Percentiles rank a stretch among this genome's conserved stretches.
These are phyloP conservation scores for Cataglyphis altisquamis DNA, from an alignment of 2,888 invertebrate species.

Conservation along the genomic window DNA sequence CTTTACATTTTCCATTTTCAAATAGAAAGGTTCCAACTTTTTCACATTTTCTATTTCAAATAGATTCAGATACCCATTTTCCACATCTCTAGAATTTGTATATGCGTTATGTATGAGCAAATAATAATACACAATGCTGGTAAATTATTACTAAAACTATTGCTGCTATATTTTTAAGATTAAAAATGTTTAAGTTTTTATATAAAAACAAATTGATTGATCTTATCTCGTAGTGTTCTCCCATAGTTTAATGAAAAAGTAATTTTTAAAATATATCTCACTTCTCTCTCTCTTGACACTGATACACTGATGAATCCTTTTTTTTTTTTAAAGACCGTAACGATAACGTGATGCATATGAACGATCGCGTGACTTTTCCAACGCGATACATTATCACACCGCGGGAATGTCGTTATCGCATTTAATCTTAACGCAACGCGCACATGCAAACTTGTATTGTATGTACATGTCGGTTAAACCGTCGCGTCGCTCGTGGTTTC, in stretches of 20 bases:
- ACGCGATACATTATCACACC: conserved; percentile 33
- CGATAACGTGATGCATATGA: conserved; percentile 23
- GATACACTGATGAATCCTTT: not conserved
- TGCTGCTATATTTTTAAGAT: not conserved
- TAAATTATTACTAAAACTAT: not conserved
- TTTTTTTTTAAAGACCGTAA: not conserved
- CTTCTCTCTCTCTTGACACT: not conserved
- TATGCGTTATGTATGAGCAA: not conserved
- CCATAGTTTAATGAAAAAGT: not conserved
- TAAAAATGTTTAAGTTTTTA: no score
- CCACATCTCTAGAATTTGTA: not conserved
- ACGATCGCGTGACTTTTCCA: conserved; percentile 19
- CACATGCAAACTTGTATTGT: not conserved
- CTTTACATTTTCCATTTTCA: no score
- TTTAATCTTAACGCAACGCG: conserved; percentile 41
- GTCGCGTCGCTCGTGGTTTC: conserved; percentile 14
- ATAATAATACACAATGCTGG: not conserved
- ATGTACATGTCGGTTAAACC: conserved; percentile 25
- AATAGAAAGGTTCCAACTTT: no score
- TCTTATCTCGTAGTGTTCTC: not conserved
- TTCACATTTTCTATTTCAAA: no score
- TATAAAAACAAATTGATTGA: not conserved
- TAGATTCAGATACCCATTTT: not conserved
- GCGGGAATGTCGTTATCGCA: conserved; percentile 30
- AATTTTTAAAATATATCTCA: not conserved